Evolutionary conservation across 2,888 invertebrate genomes (phyloP).

Genomic region (Orthosia gothica): DNA sequence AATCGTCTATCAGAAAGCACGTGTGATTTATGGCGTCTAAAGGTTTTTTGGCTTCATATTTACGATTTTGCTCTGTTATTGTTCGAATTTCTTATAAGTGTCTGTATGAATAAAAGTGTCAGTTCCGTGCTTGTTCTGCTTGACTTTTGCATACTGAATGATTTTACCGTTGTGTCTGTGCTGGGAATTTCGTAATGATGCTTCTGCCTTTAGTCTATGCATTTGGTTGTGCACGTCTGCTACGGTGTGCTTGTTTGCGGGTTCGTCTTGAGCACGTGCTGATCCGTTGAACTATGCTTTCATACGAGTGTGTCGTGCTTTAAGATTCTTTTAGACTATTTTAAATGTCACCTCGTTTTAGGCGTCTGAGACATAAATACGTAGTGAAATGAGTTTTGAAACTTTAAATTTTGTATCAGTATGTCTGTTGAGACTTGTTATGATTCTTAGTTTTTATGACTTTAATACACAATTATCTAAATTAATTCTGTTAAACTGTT

Average conservation of each 20-base stretch:
- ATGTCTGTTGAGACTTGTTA: too few species aligned
- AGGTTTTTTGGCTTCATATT: neutral
- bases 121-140: neutral
- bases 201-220: neutral
- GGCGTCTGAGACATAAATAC: too few species aligned
- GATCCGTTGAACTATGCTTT: too few species aligned
- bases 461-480: too few species aligned
- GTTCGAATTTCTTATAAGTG: too few species aligned
- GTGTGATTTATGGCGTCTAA: neutral
- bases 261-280: neutral
- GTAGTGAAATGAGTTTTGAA: too few species aligned
- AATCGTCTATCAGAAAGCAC: neutral
- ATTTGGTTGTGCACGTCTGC: neutral
- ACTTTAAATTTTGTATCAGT: too few species aligned
- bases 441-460: neutral
- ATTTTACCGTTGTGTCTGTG: neutral
- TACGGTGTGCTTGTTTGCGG: neutral
- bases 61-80: neutral
- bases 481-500: neutral
- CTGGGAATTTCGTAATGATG: neutral
- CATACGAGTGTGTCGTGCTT: too few species aligned
- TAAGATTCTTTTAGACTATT: too few species aligned
- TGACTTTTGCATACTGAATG: neutral
- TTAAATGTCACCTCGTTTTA: too few species aligned
- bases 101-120: too few species aligned